Conservation (phyloP, 2,888 invertebrate genomes). For the Eurytoma californica region DNA sequence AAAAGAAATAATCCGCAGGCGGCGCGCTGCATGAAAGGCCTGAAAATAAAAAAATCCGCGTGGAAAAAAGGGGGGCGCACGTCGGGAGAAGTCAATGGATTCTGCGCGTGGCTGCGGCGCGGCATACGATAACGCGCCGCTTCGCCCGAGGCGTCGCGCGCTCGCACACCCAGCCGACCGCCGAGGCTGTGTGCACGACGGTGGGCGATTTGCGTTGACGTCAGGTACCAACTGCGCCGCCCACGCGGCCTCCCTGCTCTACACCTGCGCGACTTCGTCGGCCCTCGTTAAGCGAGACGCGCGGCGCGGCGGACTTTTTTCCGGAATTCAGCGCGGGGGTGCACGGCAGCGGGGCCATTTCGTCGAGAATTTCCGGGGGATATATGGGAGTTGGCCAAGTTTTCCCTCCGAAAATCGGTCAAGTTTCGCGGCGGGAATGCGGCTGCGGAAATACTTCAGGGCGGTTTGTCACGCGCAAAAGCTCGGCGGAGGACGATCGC, state of each 20-base stretch:
- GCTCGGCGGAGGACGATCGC: background rate
- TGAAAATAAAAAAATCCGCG: background rate
- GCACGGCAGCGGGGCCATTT: background rate
- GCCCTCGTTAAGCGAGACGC: slow-evolving; percentile 2
- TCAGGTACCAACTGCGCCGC: slow-evolving; percentile 3
- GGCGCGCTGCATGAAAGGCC: background rate
- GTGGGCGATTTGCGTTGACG: background rate
- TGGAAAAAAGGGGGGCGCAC: background rate
- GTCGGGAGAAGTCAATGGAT: background rate
- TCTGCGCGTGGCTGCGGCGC: background rate
- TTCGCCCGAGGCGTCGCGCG: background rate
- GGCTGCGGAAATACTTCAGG: background rate
- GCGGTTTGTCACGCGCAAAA: background rate
- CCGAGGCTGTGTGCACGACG: background rate
- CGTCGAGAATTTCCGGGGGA: background rate
- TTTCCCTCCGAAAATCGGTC: background rate
- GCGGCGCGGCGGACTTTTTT: background rate
- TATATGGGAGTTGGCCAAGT: background rate
- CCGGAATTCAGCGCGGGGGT: background rate
- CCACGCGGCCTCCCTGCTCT: background rate
- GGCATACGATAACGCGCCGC: background rate
- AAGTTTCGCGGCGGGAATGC: background rate
- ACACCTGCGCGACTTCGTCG: background rate
- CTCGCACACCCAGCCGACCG: background rate
- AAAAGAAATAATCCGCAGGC: background rate